Evolutionary conservation across 2,797 vertebrate genomes (phyloP).

Genomic region (Myotis findleyi): DNA sequence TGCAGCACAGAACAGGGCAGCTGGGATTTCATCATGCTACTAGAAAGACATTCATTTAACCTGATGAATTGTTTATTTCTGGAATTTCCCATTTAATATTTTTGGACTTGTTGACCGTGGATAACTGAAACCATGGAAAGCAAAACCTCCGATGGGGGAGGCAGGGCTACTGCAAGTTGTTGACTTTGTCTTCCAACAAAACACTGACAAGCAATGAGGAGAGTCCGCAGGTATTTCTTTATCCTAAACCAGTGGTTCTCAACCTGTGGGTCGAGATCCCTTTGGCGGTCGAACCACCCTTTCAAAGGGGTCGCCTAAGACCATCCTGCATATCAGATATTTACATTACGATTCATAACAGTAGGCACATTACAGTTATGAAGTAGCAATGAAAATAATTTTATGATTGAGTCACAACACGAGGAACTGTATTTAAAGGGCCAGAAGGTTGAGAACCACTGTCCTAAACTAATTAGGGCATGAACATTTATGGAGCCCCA

Average conservation of each 20-base stretch:
- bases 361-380: too few species aligned
- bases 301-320: too few species aligned
- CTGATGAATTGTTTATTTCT: neutral
- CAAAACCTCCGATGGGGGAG: neutral
- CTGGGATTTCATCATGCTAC: neutral
- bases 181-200: neutral
- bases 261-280: too few species aligned
- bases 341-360: too few species aligned
- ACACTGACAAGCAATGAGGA: neutral
- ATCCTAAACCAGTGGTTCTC: neutral
- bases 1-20: neutral
- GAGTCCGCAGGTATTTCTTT: neutral
- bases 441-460: too few species aligned
- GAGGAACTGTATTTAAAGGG: too few species aligned
- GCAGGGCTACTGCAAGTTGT: neutral
- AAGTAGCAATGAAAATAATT: too few species aligned
- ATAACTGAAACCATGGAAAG: neutral
- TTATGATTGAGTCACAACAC: too few species aligned
- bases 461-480: neutral
- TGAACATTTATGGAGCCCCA: neutral
- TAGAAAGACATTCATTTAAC: neutral
- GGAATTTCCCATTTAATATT: neutral
- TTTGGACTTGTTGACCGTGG: neutral
- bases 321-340: too few species aligned
- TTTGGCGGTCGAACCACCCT: too few species aligned